Base-by-base conservation (phyloP, 1,140 invertebrate species). In the Drosophila pallidifrons region DNA sequence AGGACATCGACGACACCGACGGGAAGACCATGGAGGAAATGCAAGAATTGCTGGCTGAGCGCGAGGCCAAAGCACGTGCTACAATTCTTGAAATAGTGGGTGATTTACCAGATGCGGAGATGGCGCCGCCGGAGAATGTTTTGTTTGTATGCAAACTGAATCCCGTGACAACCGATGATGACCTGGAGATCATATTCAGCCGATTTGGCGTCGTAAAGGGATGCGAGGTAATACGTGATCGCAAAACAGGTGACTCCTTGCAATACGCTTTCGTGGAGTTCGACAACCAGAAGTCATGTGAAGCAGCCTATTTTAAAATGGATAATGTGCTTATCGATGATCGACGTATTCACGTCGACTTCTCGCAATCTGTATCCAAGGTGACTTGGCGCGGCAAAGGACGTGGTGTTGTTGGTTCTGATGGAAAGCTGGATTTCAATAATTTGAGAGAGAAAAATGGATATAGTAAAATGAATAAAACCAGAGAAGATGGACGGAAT, bases 211-310 rank as follows among this genome's bases (percentile, higher is more conserved):
- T 96, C 93, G 98, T 99, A 70, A 95, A 96, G 57, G 96, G 96
- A 93, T 99, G 99, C 94, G 99, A 99, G 95, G 97, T 99, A 1
- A 99, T 99, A 71, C 94, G 97, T 92, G 99, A 99, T 93, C 95
- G 96, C 70, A 97, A 98, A 90, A 96, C 97, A 2, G 96, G 96
- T 6, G 98, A 99, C 91, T 99, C 99, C 0, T 93, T 99, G 55
- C 99, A 99, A 90, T 99, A 99, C 93, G 99, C 98, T 2, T 99
- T 99, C 92, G 98, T 99, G 79, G 99, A 99, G 93, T 99, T 99
- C 94, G 97, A 97, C 71, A 96, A 99, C 74, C 95, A 96, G 80
- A 96, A 99, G 92, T 95, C 98, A 7, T 99, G 99, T 94, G 99
- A 99, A 94, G 96, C 98, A 79, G 99, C 99, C 2, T 99, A 98